phyloP scores from a whole-genome alignment of 2,113 vertebrate genomes.

The Poeciliopsis occidentalis region DNA sequence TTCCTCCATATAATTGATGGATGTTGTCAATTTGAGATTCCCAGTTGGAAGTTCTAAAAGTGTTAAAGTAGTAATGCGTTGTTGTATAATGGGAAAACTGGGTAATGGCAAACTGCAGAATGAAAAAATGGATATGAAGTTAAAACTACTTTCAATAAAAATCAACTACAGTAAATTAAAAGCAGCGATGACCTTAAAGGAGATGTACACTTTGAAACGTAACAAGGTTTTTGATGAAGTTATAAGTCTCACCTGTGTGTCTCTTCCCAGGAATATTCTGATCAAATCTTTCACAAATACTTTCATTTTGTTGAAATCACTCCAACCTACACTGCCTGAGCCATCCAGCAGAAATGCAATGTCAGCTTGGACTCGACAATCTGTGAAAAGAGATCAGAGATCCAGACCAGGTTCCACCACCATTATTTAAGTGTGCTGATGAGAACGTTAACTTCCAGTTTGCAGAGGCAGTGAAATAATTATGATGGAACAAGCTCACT shows the following conservation, averaged over 20 bases:
- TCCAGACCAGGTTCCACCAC: neutral
- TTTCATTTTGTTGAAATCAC: slow-evolving; percentile 54
- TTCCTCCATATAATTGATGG: fast-evolving
- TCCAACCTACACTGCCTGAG: slow-evolving; percentile 6
- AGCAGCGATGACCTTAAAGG: no score
- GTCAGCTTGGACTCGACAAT: slow-evolving; percentile 60
- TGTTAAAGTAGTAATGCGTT: slow-evolving; percentile 46
- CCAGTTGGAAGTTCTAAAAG: slow-evolving; percentile 13
- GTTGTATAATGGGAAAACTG: fast-evolving
- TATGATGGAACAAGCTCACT: no score
- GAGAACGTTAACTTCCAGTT: neutral
- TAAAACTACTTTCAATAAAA: neutral
- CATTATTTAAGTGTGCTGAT: no score
- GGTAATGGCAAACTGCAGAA: slow-evolving; percentile 75
- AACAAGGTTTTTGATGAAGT: neutral
- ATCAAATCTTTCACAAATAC: slow-evolving; percentile 64
- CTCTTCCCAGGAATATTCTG: slow-evolving; percentile 8
- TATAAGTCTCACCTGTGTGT: slow-evolving; percentile 44
- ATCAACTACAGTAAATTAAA: neutral
- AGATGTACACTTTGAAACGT: neutral
- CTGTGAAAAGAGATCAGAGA: slow-evolving; percentile 47
- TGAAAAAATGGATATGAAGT: no score
- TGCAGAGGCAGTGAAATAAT: neutral
- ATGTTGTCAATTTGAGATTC: neutral
- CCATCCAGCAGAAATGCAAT: slow-evolving; percentile 79